A percentile compares a stretch with the other conserved stretches of the same genome.
These are phyloP conservation scores for Vanacampus margaritifer DNA, from an alignment of 2,113 vertebrate species.

Conservation along the genomic window DNA sequence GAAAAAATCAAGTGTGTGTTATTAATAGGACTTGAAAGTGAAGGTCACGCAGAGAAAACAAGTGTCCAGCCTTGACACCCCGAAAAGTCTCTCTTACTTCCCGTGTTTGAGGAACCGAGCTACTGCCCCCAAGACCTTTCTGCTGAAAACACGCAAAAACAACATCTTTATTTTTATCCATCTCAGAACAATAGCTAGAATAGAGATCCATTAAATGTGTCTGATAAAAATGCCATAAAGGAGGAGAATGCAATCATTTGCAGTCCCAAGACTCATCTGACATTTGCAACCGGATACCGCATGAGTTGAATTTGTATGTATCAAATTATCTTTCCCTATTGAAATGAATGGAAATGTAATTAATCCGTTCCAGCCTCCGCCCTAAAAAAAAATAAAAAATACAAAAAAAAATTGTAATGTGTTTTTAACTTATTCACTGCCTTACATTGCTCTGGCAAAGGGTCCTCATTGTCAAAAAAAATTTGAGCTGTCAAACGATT, in stretches of 20 bases:
- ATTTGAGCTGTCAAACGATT: no score
- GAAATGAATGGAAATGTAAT: no score
- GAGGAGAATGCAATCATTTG: conserved; percentile 35
- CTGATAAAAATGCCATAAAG: conserved; percentile 46
- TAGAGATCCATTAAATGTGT: conserved; percentile 57
- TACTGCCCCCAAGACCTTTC: conserved; percentile 51
- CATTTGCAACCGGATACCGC: conserved; percentile 52
- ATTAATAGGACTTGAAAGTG: conserved; percentile 67
- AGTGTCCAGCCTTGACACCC: conserved; percentile 59
- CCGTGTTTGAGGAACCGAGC: conserved; percentile 68
- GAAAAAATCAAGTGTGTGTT: conserved; percentile 15
- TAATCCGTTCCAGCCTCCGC: not conserved
- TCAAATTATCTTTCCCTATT: not conserved
- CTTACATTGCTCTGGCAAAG: no score
- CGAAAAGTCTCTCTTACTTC: conserved; percentile 55
- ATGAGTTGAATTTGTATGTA: not conserved
- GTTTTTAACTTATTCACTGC: no score
- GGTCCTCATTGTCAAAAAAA: no score
- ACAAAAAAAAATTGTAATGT: no score
- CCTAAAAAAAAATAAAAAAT: not conserved
- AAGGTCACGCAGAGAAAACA: conserved; percentile 46
- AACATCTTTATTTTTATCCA: conserved; percentile 70
- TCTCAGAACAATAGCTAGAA: conserved; percentile 70
- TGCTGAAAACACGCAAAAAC: conserved; percentile 66
- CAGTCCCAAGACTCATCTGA: conserved; percentile 45